Conservation (phyloP, 2,113 vertebrate species). For the Tricholaema leucomelas region DNA sequence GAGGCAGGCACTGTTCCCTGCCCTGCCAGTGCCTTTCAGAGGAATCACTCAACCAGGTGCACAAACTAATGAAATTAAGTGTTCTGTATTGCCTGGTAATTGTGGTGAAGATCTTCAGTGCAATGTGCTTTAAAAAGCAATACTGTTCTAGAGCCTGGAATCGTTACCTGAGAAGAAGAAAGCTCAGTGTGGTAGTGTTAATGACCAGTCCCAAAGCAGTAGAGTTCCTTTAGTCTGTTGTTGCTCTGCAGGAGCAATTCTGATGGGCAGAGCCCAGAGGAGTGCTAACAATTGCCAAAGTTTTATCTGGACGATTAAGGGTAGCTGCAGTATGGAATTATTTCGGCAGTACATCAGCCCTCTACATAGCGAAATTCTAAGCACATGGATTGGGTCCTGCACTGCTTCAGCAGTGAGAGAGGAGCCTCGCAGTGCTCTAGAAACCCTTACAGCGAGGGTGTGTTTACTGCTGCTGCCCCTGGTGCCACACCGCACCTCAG, state of each 20-base stretch:
- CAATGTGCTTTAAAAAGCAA: not conserved
- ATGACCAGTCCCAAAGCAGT: not conserved
- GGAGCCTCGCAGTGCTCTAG: not conserved
- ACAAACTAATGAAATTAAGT: not conserved
- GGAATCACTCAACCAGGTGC: not conserved
- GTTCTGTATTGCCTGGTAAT: not conserved
- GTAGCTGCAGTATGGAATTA: not conserved
- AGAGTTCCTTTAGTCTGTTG: not conserved
- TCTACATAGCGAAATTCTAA: not conserved
- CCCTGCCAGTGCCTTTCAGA: not conserved
- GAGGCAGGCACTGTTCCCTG: not conserved
- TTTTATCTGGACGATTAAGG: not conserved
- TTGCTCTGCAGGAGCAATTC: not conserved
- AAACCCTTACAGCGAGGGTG: no score
- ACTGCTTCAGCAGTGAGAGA: not conserved
- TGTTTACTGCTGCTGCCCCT: not conserved
- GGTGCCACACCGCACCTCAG: not conserved
- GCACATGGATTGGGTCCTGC: rapidly evolving
- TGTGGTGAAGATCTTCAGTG: not conserved
- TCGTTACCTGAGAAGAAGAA: not conserved
- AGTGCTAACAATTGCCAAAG: not conserved
- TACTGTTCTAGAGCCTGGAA: not conserved
- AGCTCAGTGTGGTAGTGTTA: not conserved
- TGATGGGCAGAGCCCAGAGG: not conserved
- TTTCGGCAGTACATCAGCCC: not conserved